Evolutionary conservation across 2,888 invertebrate genomes (phyloP).

Genomic region (Bedellia somnulentella): DNA sequence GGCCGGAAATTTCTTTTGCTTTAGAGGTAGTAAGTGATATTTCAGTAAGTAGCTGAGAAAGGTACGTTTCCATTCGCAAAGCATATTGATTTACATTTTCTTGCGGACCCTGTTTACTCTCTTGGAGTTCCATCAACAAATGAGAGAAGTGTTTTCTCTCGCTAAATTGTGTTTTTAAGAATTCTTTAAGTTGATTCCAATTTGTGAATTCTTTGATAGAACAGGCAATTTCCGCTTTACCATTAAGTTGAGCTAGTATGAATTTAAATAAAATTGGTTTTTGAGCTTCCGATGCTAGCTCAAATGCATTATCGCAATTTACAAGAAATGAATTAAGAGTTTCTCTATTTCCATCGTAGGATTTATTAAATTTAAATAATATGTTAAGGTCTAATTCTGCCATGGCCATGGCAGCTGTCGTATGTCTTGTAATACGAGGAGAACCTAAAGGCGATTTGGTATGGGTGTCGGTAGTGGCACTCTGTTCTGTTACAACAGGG

Average conservation of each 20-base stretch:
- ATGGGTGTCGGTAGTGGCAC: too few relatives aligned
- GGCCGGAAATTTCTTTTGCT: not conserved
- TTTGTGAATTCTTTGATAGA: not conserved
- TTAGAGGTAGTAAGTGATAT: not conserved
- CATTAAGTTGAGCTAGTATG: not conserved
- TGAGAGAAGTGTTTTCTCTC: constrained; percentile 3
- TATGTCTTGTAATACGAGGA: too few relatives aligned
- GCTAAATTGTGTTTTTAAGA: not conserved
- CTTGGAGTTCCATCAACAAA: constrained; percentile 1
- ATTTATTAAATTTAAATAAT: not conserved
- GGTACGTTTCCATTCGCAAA: not conserved
- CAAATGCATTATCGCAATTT: not conserved
- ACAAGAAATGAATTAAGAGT: too few relatives aligned
- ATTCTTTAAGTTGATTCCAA: too few relatives aligned
- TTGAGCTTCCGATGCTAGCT: not conserved
- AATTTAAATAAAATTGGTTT: not conserved
- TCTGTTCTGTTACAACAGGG: too few relatives aligned
- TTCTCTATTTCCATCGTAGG: too few relatives aligned
- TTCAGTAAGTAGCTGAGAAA: constrained; percentile 1
- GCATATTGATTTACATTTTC: constrained; percentile 1
- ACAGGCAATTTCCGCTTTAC: not conserved
- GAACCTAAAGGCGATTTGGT: too few relatives aligned
- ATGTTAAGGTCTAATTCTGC: too few relatives aligned
- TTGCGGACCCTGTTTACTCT: not conserved
- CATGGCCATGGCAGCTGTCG: too few relatives aligned